A percentile compares a stretch with the other conserved stretches of the same genome.
phyloP scores from a whole-genome alignment of 2,113 vertebrate species.

The Elgaria multicarinata region DNA sequence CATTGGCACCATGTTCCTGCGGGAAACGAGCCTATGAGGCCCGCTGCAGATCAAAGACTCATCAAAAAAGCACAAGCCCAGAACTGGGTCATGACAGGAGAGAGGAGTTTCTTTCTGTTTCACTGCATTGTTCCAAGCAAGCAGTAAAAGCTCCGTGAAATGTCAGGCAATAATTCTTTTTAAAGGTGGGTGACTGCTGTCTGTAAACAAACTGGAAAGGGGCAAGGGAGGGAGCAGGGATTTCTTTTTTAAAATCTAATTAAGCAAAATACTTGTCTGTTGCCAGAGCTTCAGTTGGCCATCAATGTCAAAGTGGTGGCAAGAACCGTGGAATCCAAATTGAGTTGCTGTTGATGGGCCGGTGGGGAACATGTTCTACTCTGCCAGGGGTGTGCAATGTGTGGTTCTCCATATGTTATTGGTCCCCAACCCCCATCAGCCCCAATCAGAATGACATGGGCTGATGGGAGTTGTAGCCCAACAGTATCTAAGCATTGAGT shows the following conservation, averaged over 20 bases:
- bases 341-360: slow-evolving; percentile 42
- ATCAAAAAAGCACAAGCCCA: slow-evolving; percentile 82
- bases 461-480: not conserved
- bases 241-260: slow-evolving; percentile 12
- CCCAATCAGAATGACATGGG: not conserved
- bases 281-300: not conserved
- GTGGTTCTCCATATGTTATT: not conserved
- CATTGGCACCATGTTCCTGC: slow-evolving; percentile 99
- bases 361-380: not conserved
- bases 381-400: not conserved
- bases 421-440: not conserved
- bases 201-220: slow-evolving; percentile 49
- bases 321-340: slow-evolving; percentile 28
- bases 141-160: slow-evolving; percentile 71
- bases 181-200: slow-evolving; percentile 69
- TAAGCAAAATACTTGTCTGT: slow-evolving; percentile 12
- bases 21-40: slow-evolving; percentile 96
- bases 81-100: slow-evolving; percentile 70
- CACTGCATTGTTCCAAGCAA: slow-evolving; percentile 67
- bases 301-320: not conserved
- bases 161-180: slow-evolving; percentile 82
- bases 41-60: slow-evolving; percentile 76
- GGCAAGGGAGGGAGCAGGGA: slow-evolving; percentile 10
- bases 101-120: slow-evolving; percentile 67
- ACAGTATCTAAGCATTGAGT: not conserved